Base-by-base conservation (phyloP, 2,888 invertebrate genomes). In the Seira sanloemensis region DNA sequence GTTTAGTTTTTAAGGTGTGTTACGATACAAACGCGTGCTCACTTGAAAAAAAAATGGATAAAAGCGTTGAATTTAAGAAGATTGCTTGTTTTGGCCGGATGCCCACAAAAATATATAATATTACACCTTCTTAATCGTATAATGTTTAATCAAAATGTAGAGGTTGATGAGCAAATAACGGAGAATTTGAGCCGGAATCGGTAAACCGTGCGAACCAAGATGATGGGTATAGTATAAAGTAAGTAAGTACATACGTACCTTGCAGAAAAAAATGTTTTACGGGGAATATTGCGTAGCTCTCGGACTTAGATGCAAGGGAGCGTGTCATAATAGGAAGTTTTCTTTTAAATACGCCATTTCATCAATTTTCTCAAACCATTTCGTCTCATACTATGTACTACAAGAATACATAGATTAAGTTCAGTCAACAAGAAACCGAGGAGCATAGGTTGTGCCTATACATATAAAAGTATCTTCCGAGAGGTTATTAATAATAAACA, bases 101-200 rank as follows among this genome's bases (percentile, higher is more conserved):
- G 80, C 80, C 85, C 85, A 81, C 37, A 81, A 69, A 67, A 69
- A 66, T n/a, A 50, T 50, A 62, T 62, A 9, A 62, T 62, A 62
- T 73, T 76, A 69, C 54, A 75, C 77, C 54, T 71, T 62, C 62
- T 50, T 83, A 68, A 72, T 79, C 76, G 58, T 72, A 69, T 37
- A 69, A 69, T 72, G 72, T 78, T 67, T 78, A 85, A 66, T 81
- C 62, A 62, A 62, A 62, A 62, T 65, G 80, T 78, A 65, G 81
- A 74, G 80, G 80, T 85, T 85, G 80, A 78, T 74, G 80, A 80
- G 26, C 78, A 78, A 74, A 25, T 86, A 79, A 86, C 86, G 86
- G 82, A 79, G 27, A 27, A 72, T 74, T 58, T 62, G 19, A 23
- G 46, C 26, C 23, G 37, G 37, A 76, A 76, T 76, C 81, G 76